Evolutionary conservation across 2,888 invertebrate species (phyloP).

Genomic region (Xylocampa areola): DNA sequence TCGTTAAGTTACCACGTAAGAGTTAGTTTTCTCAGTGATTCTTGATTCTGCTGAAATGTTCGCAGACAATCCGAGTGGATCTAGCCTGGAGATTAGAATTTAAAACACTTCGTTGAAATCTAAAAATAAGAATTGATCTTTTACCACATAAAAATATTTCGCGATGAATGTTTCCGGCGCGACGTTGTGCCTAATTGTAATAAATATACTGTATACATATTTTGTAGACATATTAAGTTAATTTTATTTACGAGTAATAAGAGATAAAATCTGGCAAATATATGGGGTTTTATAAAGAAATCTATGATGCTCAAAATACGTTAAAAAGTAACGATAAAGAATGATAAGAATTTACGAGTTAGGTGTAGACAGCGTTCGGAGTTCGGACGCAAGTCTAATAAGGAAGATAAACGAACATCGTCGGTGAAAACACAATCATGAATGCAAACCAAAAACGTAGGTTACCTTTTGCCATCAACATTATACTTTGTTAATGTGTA

Average conservation of each 20-base stretch:
- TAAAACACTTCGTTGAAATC: slow-evolving; percentile 84
- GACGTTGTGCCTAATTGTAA: slow-evolving; percentile 83
- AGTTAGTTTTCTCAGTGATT: slow-evolving; percentile 85
- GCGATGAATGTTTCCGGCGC: slow-evolving; percentile 88
- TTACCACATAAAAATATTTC: slow-evolving; percentile 88
- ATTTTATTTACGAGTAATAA: slow-evolving; percentile 86
- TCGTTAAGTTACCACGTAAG: slow-evolving; percentile 89
- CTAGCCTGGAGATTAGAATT: slow-evolving; percentile 84
- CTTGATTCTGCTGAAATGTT: slow-evolving; percentile 75
- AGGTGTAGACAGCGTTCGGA: slow-evolving; percentile 74
- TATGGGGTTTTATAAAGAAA: slow-evolving; percentile 72
- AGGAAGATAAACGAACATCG: slow-evolving; percentile 59
- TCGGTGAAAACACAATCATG: slow-evolving; percentile 70
- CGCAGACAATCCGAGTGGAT: slow-evolving; percentile 75
- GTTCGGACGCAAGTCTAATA: slow-evolving; percentile 63
- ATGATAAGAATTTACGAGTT: slow-evolving; percentile 74
- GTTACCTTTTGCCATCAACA: slow-evolving; percentile 88
- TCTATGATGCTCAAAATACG: slow-evolving; percentile 84
- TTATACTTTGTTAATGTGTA: slow-evolving; percentile 78
- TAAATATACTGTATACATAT: slow-evolving; percentile 85
- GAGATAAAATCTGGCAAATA: slow-evolving; percentile 84
- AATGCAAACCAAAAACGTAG: slow-evolving; percentile 87
- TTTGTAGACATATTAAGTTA: slow-evolving; percentile 86
- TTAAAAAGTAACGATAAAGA: slow-evolving; percentile 73
- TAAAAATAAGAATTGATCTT: slow-evolving; percentile 86